Base-by-base conservation (phyloP, 2,797 vertebrate genomes). In the Phoeniculus purpureus region DNA sequence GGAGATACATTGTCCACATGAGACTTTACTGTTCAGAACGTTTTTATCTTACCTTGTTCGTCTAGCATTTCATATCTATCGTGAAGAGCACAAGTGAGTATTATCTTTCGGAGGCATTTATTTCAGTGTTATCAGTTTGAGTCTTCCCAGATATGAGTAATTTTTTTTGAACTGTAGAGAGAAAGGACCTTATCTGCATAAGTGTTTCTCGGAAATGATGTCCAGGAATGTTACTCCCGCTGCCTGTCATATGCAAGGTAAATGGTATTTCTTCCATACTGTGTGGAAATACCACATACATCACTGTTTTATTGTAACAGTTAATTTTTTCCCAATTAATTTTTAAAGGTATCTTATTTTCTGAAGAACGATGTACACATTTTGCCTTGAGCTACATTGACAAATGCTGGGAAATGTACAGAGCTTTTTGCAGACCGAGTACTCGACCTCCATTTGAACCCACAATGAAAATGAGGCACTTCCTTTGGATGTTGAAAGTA, bases 401-500 rank as follows among this genome's bases (percentile, higher is more conserved):
- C 25, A 98, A 95, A 82, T 98, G 98, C 96, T 99, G 98, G 98
- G 98, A 98, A 59, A 96, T 99, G 47, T 98, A 98, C 68, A 88
- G 82, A 68, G 50, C 66, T 25, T 94, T 97, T 83, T 97, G 97
- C 83, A 96, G 65, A 55, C 94, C 75, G 0, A 93, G 10, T 2
- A 4, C 37, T 4, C 31, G 34, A 4, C 51, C 94, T 43, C 96
- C 94, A 5, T 78, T 96, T 9, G 97, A 98, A 81, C 89, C 70
- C 15, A 97, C 95, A 10, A 97, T 99, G 98, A 99, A 96, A 77
- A 98, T 92, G 95, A 97, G 97, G 56, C 94, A 98, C n/a, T 98
- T 99, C 81, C 94, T 99, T 90, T 98, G 98, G 98, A 98, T 99
- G 97, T 93, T 99, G 70, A 98, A 98, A 60, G 99, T 99, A 96